These are phyloP conservation scores for Acanthurus leucopareius DNA, from an alignment of 2,797 vertebrate species.

Conservation along the genomic window DNA sequence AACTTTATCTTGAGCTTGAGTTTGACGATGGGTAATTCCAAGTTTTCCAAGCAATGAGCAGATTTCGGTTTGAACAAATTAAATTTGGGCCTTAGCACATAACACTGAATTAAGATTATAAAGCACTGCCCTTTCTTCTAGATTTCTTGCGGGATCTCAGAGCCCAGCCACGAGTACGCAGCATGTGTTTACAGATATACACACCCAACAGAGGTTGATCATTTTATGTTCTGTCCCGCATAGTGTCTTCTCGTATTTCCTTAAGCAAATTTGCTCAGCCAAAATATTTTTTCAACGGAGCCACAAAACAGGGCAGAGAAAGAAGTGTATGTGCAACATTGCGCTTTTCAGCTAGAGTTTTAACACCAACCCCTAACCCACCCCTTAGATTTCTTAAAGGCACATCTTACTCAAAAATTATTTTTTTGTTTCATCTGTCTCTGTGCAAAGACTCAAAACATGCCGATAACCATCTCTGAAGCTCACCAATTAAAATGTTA, in stretches of 20 bases:
- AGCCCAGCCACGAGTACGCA: not conserved
- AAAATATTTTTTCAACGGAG: not conserved
- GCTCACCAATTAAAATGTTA: no score
- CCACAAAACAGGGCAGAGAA: not conserved
- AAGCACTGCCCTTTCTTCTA: slow-evolving; percentile 22
- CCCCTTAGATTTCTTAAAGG: no score
- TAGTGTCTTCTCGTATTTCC: slow-evolving; percentile 8
- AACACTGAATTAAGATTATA: slow-evolving; percentile 13
- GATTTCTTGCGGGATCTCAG: slow-evolving; percentile 19
- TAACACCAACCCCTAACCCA: no score
- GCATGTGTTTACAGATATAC: slow-evolving; percentile 15
- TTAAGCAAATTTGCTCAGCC: slow-evolving; percentile 24
- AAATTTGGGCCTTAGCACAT: slow-evolving; percentile 1
- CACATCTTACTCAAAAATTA: no score
- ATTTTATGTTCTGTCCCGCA: slow-evolving; percentile 21
- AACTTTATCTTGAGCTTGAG: not conserved
- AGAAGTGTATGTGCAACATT: no score
- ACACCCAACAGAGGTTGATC: slow-evolving; percentile 39
- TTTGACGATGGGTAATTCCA: slow-evolving; percentile 1
- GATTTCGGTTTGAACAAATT: not conserved
- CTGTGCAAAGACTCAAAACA: not conserved
- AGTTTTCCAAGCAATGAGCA: not conserved
- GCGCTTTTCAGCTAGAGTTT: no score
- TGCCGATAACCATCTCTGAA: not conserved
- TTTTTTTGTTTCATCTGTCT: no score